phyloP scores from a whole-genome alignment of 2,888 invertebrate species.

The Barypeithes pellucidus region DNA sequence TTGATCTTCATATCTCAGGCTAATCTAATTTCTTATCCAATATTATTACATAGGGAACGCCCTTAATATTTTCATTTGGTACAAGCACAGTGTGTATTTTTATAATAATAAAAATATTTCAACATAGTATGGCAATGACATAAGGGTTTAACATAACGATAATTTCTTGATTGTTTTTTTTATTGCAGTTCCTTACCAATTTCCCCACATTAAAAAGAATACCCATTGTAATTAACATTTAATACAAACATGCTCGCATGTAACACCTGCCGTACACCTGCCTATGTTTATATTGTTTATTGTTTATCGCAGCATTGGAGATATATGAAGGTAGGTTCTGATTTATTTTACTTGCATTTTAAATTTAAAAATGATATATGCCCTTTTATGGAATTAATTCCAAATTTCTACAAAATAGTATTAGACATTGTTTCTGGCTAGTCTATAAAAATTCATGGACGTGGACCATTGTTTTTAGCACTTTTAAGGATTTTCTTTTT shows the following conservation, averaged over 20 bases:
- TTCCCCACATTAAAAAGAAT: not conserved
- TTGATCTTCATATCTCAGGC: too few species aligned
- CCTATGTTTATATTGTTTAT: conserved; percentile 61
- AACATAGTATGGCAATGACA: too few species aligned
- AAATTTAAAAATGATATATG: conserved; percentile 27
- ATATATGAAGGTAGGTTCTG: conserved; percentile 84
- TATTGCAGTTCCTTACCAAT: too few species aligned
- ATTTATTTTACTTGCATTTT: conserved; percentile 26
- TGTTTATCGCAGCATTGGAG: conserved; percentile 83
- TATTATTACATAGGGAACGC: too few species aligned
- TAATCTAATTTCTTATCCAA: too few species aligned
- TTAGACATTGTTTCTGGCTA: conserved; percentile 25
- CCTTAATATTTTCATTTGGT: too few species aligned
- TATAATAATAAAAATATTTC: too few species aligned
- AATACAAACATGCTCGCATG: conserved; percentile 11
- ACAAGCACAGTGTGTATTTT: too few species aligned
- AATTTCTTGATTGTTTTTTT: too few species aligned
- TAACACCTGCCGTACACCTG: conserved; percentile 22
- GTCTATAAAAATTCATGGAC: conserved; percentile 22
- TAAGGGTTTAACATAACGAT: too few species aligned
- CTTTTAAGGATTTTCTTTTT: conserved; percentile 6
- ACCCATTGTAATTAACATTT: not conserved
- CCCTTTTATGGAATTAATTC: conserved; percentile 7
- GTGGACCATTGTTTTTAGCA: conserved; percentile 27
- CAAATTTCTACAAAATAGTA: conserved; percentile 17